These are phyloP conservation scores for Helicoverpa zea DNA, from an alignment of 1,140 invertebrate genomes.

Conservation along the genomic window DNA sequence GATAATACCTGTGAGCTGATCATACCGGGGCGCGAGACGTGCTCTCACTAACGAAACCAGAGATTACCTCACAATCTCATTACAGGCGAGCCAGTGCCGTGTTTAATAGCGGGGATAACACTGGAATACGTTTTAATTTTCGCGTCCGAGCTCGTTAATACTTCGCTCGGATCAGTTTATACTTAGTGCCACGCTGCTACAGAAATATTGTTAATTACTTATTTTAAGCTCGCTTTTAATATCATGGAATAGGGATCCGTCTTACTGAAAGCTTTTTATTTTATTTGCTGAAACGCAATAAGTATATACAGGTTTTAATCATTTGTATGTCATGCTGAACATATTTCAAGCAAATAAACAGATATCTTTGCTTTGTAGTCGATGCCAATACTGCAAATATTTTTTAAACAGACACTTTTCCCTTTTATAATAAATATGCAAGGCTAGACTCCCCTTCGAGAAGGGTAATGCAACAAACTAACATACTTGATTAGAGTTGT, in stretches of 20 bases:
- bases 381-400: neutral
- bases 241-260: neutral
- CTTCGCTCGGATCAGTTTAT: conserved; percentile 50
- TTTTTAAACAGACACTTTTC: conserved; percentile 21
- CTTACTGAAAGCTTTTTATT: neutral
- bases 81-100: conserved; percentile 54
- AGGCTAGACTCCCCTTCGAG: conserved; percentile 33
- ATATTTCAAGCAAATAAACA: neutral
- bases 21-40: conserved; percentile 49
- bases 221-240: conserved; percentile 23
- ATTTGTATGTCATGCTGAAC: neutral
- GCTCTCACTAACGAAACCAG: conserved; percentile 64
- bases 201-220: conserved; percentile 47
- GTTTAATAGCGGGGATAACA: conserved; percentile 65
- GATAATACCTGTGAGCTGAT: conserved; percentile 66
- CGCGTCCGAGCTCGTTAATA: conserved; percentile 61
- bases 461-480: conserved; percentile 32
- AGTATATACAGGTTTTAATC: neutral
- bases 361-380: neutral
- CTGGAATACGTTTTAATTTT: conserved; percentile 68
- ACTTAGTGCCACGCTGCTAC: conserved; percentile 25
- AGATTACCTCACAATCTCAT: conserved; percentile 72
- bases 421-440: conserved; percentile 16
- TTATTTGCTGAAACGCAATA: neutral
- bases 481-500: conserved; percentile 39